Conservation (phyloP, 2,797 vertebrate species). For the Simalia tracyae region DNA sequence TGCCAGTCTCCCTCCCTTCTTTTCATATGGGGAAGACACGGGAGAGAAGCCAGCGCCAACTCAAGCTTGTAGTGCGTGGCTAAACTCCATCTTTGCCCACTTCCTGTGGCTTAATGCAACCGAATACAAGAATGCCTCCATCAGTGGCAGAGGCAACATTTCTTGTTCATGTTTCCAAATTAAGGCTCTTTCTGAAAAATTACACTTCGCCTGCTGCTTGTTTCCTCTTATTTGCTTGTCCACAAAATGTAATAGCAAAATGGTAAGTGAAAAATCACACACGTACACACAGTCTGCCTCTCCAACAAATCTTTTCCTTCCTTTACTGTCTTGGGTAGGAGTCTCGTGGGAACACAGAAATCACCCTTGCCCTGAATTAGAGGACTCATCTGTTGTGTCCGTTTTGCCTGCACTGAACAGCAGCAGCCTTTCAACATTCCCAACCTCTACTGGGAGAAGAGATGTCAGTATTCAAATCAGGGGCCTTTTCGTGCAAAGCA, state of each 20-base stretch:
- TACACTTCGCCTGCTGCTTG: constrained; percentile 50
- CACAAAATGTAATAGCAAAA: constrained; percentile 60
- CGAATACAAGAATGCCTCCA: background rate
- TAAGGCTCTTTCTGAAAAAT: constrained; percentile 53
- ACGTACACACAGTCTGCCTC: constrained; percentile 35
- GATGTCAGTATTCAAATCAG: background rate
- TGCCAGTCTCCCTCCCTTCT: background rate
- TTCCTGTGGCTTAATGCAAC: background rate
- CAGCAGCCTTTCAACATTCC: background rate
- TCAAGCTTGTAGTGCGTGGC: no score
- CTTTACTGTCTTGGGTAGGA: background rate
- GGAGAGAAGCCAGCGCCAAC: background rate
- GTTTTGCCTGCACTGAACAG: background rate
- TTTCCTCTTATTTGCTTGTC: constrained; percentile 55
- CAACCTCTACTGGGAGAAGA: no score
- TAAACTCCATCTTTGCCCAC: background rate
- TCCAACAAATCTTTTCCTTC: constrained; percentile 5
- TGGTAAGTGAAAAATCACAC: constrained; percentile 8
- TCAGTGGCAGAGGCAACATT: background rate
- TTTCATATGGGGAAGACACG: no score
- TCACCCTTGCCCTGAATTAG: background rate
- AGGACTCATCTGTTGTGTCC: background rate
- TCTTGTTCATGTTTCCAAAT: background rate
- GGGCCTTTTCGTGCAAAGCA: background rate
- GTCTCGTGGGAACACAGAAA: background rate